These are phyloP conservation scores for Amphipyra tragopoginis DNA, from an alignment of 2,888 invertebrate genomes.

Conservation along the genomic window DNA sequence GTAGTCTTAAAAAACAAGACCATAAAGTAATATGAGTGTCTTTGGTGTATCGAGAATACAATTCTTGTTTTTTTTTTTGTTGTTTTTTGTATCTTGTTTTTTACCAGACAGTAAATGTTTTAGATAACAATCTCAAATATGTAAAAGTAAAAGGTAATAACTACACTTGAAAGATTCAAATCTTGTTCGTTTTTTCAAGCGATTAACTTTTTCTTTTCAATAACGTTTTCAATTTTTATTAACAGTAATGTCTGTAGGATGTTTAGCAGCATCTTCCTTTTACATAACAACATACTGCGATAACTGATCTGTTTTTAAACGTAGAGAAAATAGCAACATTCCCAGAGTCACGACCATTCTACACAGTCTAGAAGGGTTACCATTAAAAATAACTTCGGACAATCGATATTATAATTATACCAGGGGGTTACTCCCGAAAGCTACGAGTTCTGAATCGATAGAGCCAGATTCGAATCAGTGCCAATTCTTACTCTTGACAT, in stretches of 20 bases:
- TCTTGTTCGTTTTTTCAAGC: slow-evolving; percentile 39
- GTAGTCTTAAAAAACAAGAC: not conserved
- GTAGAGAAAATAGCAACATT: too few relatives aligned
- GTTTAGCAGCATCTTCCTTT: not conserved
- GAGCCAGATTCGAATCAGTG: too few relatives aligned
- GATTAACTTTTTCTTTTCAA: slow-evolving; percentile 35
- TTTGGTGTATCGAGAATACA: not conserved
- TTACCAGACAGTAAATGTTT: not conserved
- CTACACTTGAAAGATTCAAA: slow-evolving; percentile 24
- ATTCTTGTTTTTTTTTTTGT: not conserved
- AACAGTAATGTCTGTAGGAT: not conserved
- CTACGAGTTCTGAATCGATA: too few relatives aligned
- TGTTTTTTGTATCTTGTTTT: not conserved
- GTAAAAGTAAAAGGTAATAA: slow-evolving; percentile 16
- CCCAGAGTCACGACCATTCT: too few relatives aligned
- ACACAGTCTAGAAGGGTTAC: too few relatives aligned
- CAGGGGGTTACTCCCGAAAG: too few relatives aligned
- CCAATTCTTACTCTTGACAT: too few relatives aligned
- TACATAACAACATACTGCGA: too few relatives aligned
- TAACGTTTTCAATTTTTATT: slow-evolving; percentile 2
- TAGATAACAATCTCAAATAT: slow-evolving; percentile 32
- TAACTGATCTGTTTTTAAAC: too few relatives aligned
- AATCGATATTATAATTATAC: too few relatives aligned
- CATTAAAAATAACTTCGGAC: too few relatives aligned
- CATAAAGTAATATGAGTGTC: not conserved